phyloP scores from a whole-genome alignment of 2,888 invertebrate species.

The Lordiphosa fenestrarum region DNA sequence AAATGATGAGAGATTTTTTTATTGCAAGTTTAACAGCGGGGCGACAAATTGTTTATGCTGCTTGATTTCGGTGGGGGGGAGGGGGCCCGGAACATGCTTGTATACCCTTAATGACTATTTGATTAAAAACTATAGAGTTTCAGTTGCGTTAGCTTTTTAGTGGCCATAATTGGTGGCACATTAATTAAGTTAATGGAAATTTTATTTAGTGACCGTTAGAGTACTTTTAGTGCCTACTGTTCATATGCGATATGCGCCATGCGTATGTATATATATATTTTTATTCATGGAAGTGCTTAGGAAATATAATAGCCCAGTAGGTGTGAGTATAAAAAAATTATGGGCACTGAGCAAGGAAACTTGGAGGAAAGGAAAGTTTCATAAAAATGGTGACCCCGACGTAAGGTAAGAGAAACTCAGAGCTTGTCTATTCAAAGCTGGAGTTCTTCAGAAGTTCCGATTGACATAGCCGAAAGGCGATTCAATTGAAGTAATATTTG shows the following conservation, averaged over 20 bases:
- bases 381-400: not conserved
- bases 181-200: slow-evolving; percentile 74
- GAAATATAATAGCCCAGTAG: slow-evolving; percentile 40
- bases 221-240: slow-evolving; percentile 43
- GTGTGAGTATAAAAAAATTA: not conserved
- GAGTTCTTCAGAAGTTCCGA: no score
- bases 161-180: slow-evolving; percentile 61
- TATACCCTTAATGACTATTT: slow-evolving; percentile 59
- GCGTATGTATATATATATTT: slow-evolving; percentile 10
- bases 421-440: not conserved
- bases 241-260: slow-evolving; percentile 40
- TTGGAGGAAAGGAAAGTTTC: not conserved
- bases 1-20: slow-evolving; percentile 61
- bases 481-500: no score
- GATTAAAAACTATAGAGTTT: slow-evolving; percentile 73
- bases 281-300: slow-evolving; percentile 27
- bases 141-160: slow-evolving; percentile 53
- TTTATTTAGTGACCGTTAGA: slow-evolving; percentile 56
- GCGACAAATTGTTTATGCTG: slow-evolving; percentile 68
- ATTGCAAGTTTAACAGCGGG: slow-evolving; percentile 63
- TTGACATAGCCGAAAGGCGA: no score
- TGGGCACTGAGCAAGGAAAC: not conserved
- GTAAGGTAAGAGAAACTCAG: not conserved
- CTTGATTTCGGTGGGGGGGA: slow-evolving; percentile 51
- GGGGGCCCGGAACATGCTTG: not conserved